These are phyloP conservation scores for Rhagologus leucostigma DNA, from an alignment of 2,113 vertebrate genomes.

Conservation along the genomic window DNA sequence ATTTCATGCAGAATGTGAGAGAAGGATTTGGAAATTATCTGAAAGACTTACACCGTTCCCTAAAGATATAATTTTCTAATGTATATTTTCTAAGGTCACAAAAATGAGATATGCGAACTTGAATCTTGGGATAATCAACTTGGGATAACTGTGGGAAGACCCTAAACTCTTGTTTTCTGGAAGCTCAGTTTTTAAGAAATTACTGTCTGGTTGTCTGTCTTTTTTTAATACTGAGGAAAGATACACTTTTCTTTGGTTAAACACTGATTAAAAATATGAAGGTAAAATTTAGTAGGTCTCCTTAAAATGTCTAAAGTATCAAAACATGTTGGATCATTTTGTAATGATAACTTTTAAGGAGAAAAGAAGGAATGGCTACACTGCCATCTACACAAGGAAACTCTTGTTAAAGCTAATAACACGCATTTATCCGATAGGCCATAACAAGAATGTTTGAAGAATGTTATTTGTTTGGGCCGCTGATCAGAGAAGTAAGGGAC, in stretches of 20 bases:
- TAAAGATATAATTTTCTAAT: not conserved
- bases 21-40: not conserved
- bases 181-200: not conserved
- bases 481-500: not conserved
- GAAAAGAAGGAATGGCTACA: not conserved
- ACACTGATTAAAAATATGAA: not conserved
- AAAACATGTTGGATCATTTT: not conserved
- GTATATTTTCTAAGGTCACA: not conserved
- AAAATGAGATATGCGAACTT: not conserved
- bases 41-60: not conserved
- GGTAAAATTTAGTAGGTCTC: not conserved
- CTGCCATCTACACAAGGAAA: not conserved
- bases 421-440: accelerated
- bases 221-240: not conserved
- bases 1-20: not conserved
- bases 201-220: not conserved
- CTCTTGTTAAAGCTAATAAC: not conserved
- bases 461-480: not conserved
- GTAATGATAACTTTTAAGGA: not conserved
- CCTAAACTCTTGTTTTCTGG: not conserved
- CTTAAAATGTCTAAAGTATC: not conserved
- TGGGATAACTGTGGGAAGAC: not conserved
- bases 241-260: not conserved
- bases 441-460: not conserved
- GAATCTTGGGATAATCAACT: not conserved